These are phyloP conservation scores for Anolis apletophallus DNA, from an alignment of 2,797 vertebrate genomes.

Conservation along the genomic window DNA sequence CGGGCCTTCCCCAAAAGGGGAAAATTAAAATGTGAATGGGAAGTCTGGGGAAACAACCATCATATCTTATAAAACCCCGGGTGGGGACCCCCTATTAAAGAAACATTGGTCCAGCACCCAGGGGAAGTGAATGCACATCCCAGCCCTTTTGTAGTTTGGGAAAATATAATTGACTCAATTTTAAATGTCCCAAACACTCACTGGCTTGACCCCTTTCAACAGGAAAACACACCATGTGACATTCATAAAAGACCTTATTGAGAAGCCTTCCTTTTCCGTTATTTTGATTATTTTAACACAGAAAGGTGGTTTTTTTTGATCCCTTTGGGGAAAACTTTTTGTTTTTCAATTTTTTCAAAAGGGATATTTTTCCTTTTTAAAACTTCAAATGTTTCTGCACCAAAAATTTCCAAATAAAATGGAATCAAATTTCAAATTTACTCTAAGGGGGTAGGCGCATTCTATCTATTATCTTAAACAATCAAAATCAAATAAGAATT, in stretches of 20 bases:
- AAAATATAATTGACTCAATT: not conserved
- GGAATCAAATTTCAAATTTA: too few species aligned
- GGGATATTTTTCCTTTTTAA: too few species aligned
- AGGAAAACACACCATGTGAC: not conserved
- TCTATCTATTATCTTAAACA: too few species aligned
- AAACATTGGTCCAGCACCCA: not conserved
- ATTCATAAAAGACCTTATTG: not conserved
- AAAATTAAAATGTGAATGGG: too few species aligned
- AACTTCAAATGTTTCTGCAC: not conserved
- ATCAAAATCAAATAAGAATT: too few species aligned
- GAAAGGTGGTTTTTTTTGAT: not conserved
- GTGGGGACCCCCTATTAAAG: not conserved
- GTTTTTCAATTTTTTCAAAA: too few species aligned
- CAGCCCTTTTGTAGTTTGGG: not conserved
- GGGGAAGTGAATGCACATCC: not conserved
- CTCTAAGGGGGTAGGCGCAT: too few species aligned
- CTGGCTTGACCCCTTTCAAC: not conserved
- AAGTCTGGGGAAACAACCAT: too few species aligned
- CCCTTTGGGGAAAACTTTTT: too few species aligned
- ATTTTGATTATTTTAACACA: not conserved
- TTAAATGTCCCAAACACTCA: not conserved
- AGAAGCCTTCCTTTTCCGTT: not conserved
- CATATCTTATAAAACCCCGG: too few species aligned
- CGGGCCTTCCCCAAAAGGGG: too few species aligned
- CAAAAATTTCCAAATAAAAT: too few species aligned